Percentiles rank a stretch among this genome's conserved stretches.
Evolutionary conservation across 2,888 invertebrate genomes (phyloP).

Genomic region (Oxycera nigricornis): DNA sequence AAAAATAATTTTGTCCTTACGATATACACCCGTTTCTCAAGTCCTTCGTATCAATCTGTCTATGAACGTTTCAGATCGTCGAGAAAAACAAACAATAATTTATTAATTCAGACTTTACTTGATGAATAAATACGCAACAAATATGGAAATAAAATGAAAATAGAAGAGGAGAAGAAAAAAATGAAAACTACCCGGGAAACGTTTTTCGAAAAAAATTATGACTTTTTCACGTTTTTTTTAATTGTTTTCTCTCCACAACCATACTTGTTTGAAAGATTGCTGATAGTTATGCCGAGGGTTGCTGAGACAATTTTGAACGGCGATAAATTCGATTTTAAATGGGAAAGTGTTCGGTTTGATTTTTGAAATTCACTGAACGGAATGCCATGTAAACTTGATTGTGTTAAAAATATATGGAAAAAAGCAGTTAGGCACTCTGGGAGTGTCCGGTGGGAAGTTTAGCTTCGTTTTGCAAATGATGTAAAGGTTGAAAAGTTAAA

Average conservation of each 20-base stretch:
- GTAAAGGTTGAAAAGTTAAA: no score
- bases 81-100: neutral
- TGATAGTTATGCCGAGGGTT: neutral
- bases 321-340: neutral
- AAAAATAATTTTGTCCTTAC: neutral
- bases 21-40: neutral
- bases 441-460: no score
- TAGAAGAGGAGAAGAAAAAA: slow-evolving; percentile 4
- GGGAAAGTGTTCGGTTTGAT: neutral
- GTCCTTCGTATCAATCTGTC: no score
- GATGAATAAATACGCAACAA: neutral
- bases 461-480: no score
- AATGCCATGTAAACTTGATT: no score
- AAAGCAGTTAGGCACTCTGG: no score
- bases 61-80: neutral
- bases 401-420: no score
- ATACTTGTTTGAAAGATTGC: slow-evolving; percentile 16
- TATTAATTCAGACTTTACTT: neutral
- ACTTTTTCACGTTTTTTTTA: slow-evolving; percentile 17
- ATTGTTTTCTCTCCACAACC: slow-evolving; percentile 28
- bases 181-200: neutral
- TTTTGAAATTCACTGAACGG: no score
- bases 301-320: no score
- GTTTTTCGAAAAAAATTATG: slow-evolving; percentile 8
- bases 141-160: slow-evolving; percentile 2